Base-by-base conservation (phyloP, 2,888 invertebrate genomes). In the Shargacucullia verbasci region DNA sequence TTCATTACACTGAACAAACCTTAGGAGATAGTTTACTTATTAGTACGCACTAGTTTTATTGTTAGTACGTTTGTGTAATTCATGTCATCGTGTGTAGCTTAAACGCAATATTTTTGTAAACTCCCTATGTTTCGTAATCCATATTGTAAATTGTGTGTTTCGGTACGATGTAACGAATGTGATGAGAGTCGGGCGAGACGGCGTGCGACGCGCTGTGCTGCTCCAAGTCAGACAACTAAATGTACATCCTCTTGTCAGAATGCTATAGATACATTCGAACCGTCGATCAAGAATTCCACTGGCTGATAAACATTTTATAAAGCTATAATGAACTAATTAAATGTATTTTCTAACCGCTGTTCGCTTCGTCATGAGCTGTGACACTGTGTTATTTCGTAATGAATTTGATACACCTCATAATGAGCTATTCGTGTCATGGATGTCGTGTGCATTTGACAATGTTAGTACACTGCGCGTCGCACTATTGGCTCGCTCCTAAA, bases 71-170 rank as follows among this genome's bases (percentile, higher is more conserved):
- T 43, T 45, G 20, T 52, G 20, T 39, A 34, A 33, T 49, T 46
- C 43, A 59, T 71, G 60, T 57, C 73, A 33, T 56, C 45, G 31
- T 63, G 27, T 41, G 48, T 61, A 60, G 53, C 48, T 54, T 46
- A 50, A n/a, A 39, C 58, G 48, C 47, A 20, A 69, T 68, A 59
- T 74, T 62, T 66, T 63, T 70, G 59, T 79, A 69, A 49, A 49
- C 8, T 67, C 34, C 37, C 39, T 67, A 41, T 55, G 59, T 64
- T 58, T 60, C 45, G 33, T 70, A 50, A n/a, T n/a, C n/a, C n/a
- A n/a, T n/a, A 58, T 50, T 33, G 61, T 46, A 38, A 46, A 39
- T 44, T 59, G 50, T 60, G 50, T 48, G 48, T 4, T 20, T 54
- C 45, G 40, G 44, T 44, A 44, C 58, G 46, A 45, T 54, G 54